Percentiles rank a stretch among this genome's conserved stretches.
phyloP scores from a whole-genome alignment of 2,888 invertebrate genomes.

The Mesorhabditis belari region DNA sequence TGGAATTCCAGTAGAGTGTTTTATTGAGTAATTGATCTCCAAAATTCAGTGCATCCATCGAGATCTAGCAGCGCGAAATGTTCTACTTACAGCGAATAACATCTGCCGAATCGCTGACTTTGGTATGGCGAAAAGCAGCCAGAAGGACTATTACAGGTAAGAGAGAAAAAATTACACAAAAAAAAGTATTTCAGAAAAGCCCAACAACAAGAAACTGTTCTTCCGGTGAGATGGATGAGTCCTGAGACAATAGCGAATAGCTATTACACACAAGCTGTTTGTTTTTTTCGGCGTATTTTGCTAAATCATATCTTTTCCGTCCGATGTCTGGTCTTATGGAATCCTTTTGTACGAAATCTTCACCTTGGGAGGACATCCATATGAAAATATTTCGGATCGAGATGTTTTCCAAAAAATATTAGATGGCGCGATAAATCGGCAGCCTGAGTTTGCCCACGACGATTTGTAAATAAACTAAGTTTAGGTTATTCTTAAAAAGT shows the following conservation, averaged over 20 bases:
- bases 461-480: conserved; percentile 61
- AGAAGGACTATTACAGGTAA: conserved; percentile 57
- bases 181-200: too few species aligned
- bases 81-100: conserved; percentile 83
- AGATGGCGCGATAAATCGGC: conserved; percentile 78
- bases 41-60: conserved; percentile 69
- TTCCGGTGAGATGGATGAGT: conserved; percentile 99
- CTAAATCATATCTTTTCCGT: conserved; percentile 5
- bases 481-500: not conserved
- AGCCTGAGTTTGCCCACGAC: conserved; percentile 75
- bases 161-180: too few species aligned
- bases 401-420: conserved; percentile 58
- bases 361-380: conserved; percentile 65
- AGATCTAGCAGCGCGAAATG: conserved; percentile 90
- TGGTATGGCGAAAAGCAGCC: conserved; percentile 86
- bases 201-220: conserved; percentile 76
- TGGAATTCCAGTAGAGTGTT: conserved; percentile 70
- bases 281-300: not conserved
- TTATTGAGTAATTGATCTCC: not conserved
- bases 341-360: conserved; percentile 62
- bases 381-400: conserved; percentile 55
- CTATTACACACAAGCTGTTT: conserved; percentile 66
- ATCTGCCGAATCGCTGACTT: conserved; percentile 95
- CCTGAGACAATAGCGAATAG: conserved; percentile 82
- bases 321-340: conserved; percentile 59